Evolutionary conservation across 2,888 invertebrate genomes (phyloP).

Genomic region (Agrilus mali): DNA sequence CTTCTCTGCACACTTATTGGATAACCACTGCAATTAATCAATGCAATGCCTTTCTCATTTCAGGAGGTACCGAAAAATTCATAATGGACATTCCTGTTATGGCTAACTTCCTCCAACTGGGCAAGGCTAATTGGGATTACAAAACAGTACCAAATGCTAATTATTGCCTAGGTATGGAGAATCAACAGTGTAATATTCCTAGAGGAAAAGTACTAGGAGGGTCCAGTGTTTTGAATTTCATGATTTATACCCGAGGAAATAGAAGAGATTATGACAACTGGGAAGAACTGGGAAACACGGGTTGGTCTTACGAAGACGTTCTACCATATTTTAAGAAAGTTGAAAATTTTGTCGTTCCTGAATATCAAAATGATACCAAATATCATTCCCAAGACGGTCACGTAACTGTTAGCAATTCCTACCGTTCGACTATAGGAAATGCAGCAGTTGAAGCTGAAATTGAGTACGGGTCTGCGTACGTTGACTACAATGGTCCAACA

Average conservation of each 20-base stretch:
- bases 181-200: conserved; percentile 65
- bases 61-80: conserved; percentile 52
- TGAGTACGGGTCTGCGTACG: conserved; percentile 47
- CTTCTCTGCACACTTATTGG: no score
- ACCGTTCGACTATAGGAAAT: conserved; percentile 43
- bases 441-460: conserved; percentile 51
- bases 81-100: conserved; percentile 66
- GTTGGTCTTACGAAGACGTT: conserved; percentile 57
- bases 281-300: conserved; percentile 66
- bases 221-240: conserved; percentile 76
- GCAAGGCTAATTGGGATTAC: conserved; percentile 68
- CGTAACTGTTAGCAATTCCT: conserved; percentile 43
- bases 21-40: background rate
- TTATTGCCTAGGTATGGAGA: conserved; percentile 63
- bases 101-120: conserved; percentile 59
- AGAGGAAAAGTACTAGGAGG: conserved; percentile 57
- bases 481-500: conserved; percentile 52
- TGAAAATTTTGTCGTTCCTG: conserved; percentile 73
- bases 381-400: conserved; percentile 44
- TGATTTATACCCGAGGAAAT: conserved; percentile 86
- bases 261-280: conserved; percentile 76
- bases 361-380: conserved; percentile 37
- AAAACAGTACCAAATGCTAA: conserved; percentile 61
- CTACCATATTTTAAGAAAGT: conserved; percentile 74
- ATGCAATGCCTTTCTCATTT: background rate